Conservation (phyloP, 1,140 invertebrate species). For the Gryllus bimaculatus region DNA sequence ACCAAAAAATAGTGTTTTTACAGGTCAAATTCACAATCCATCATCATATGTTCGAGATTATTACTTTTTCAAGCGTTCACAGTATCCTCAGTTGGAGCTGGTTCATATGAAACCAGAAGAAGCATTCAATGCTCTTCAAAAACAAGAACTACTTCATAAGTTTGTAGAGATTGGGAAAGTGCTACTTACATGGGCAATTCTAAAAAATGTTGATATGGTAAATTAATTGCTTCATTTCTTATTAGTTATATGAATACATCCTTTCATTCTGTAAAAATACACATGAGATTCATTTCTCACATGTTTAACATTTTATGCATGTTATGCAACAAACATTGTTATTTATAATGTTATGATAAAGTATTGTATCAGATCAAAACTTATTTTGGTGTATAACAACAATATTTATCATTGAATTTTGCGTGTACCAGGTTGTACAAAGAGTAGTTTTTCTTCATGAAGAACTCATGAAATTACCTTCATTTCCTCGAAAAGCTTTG, state of each 20-base stretch:
- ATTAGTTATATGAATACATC: no score
- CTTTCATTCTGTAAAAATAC: no score
- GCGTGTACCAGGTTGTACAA: conserved; percentile 63
- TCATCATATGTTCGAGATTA: conserved; percentile 92
- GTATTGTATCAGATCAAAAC: no score
- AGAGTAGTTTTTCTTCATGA: conserved; percentile 97
- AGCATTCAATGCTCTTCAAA: conserved; percentile 84
- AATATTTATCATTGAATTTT: no score
- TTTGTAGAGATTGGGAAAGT: conserved; percentile 97
- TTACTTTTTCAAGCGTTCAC: conserved; percentile 97
- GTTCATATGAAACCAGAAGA: conserved; percentile 87
- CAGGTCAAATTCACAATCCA: conserved; percentile 91
- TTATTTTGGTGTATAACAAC: no score
- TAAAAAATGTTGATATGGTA: conserved; percentile 84
- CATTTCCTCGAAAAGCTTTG: conserved; percentile 94
- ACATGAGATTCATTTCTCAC: no score
- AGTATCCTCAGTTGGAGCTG: conserved; percentile 94
- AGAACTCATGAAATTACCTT: conserved; percentile 95
- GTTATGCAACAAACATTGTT: no score
- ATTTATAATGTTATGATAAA: no score
- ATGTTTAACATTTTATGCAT: no score
- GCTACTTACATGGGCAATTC: conserved; percentile 76
- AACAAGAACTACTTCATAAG: conserved; percentile 85
- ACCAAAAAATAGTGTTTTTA: conserved; percentile 23
- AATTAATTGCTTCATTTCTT: conserved; percentile 16